Evolutionary conservation across 2,888 invertebrate species (phyloP), one percentile per base, ranked within the genome.

Genomic region (Acronicta alni): DNA sequence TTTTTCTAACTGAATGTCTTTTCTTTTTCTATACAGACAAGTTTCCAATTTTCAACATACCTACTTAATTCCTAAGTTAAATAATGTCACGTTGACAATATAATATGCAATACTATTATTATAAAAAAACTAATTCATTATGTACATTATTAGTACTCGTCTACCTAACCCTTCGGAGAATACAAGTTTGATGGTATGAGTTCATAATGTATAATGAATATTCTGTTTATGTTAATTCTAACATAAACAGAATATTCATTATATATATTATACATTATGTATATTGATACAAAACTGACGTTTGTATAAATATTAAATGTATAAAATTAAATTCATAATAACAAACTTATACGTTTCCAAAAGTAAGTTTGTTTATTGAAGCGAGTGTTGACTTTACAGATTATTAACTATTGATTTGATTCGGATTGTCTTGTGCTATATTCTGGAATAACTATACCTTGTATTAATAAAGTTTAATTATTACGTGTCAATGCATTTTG

Each of bases 31-130:
- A 58, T 67, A 57, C n/a, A 45, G 26, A 32, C 32, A 32, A 51
- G 39, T 55, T 38, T 69, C 14, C 43, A 15, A 39, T 59, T 71
- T 55, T 41, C 38, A 37, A 45, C n/a, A 17, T 55, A n/a, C n/a
- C n/a, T n/a, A n/a, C n/a, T n/a, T n/a, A n/a, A n/a, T n/a, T n/a
- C n/a, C n/a, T n/a, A n/a, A n/a, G n/a, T n/a, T n/a, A n/a, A n/a
- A n/a, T n/a, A n/a, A n/a, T n/a, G n/a, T n/a, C n/a, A n/a, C n/a
- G n/a, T n/a, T n/a, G n/a, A n/a, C n/a, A n/a, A n/a, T n/a, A n/a
- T n/a, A n/a, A n/a, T n/a, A n/a, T n/a, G n/a, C n/a, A n/a, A n/a
- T n/a, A n/a, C n/a, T n/a, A n/a, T n/a, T n/a, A n/a, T n/a, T n/a
- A n/a, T n/a, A n/a, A n/a, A n/a, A n/a, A n/a, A n/a, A n/a, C n/a